Evolutionary conservation across 1,140 invertebrate species (phyloP).

Genomic region (Drosophila truncata): DNA sequence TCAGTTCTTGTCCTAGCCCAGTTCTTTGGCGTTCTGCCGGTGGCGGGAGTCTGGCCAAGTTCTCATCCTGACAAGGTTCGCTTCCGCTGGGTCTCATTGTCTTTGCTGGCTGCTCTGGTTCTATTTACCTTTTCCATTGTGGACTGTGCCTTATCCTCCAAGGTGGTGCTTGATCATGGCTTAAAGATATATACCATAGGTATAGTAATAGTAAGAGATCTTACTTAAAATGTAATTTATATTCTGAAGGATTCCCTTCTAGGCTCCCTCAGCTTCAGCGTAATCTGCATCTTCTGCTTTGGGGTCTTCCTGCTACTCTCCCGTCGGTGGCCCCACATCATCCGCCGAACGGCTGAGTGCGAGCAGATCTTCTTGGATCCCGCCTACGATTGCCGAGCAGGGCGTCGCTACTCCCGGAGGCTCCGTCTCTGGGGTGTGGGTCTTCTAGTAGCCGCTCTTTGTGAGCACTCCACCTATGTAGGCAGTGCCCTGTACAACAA

Average conservation of each 20-base stretch:
- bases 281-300: constrained; percentile 70
- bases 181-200: constrained; percentile 78
- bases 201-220: too few relatives aligned
- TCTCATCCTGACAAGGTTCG: constrained; percentile 46
- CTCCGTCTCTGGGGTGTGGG: constrained; percentile 58
- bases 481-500: constrained; percentile 75
- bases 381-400: constrained; percentile 52
- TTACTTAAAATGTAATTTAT: background rate
- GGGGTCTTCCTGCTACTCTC: constrained; percentile 64
- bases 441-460: constrained; percentile 55
- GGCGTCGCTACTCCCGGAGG: constrained; percentile 48
- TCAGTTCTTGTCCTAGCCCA: constrained; percentile 70
- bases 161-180: constrained; percentile 62
- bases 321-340: constrained; percentile 65
- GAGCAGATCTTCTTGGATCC: constrained; percentile 66
- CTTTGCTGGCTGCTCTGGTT: constrained; percentile 45
- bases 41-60: constrained; percentile 59
- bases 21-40: constrained; percentile 71
- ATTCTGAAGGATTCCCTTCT: background rate
- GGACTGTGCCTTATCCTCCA: constrained; percentile 62
- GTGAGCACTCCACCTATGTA: constrained; percentile 73
- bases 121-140: constrained; percentile 61
- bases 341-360: constrained; percentile 55
- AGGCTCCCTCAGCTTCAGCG: constrained; percentile 79
- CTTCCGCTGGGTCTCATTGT: constrained; percentile 66